Evolutionary conservation across 2,888 invertebrate genomes (phyloP).

Genomic region (Luffia ferchaultella): DNA sequence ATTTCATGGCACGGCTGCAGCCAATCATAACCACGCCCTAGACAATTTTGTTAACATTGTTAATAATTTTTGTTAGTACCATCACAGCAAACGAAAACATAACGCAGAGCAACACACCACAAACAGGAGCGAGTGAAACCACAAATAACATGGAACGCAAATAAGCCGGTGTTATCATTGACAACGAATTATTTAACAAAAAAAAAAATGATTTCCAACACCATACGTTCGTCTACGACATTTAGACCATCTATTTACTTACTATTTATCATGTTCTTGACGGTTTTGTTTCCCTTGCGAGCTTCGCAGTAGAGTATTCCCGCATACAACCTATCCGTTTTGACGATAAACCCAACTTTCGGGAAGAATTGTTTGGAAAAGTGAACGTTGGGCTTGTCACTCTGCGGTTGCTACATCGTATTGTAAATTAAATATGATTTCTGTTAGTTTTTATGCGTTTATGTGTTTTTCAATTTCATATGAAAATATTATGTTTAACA

Average conservation of each 20-base stretch:
- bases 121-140: slow-evolving; percentile 15
- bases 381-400: slow-evolving; percentile 37
- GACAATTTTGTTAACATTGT: slow-evolving; percentile 11
- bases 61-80: slow-evolving; percentile 20
- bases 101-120: slow-evolving; percentile 52
- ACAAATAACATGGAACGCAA: slow-evolving; percentile 4
- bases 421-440: slow-evolving; percentile 45
- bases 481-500: not conserved
- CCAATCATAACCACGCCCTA: not conserved
- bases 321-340: slow-evolving; percentile 27
- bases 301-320: slow-evolving; percentile 32
- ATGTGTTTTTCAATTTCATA: slow-evolving; percentile 38
- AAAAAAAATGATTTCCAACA: not conserved
- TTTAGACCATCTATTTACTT: slow-evolving; percentile 25
- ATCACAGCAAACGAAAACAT: slow-evolving; percentile 27
- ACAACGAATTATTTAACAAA: not conserved
- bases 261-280: slow-evolving; percentile 33
- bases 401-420: slow-evolving; percentile 42
- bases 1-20: not conserved
- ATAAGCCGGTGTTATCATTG: slow-evolving; percentile 4
- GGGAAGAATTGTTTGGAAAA: slow-evolving; percentile 37
- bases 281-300: slow-evolving; percentile 26
- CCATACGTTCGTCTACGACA: not conserved
- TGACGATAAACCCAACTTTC: slow-evolving; percentile 55
- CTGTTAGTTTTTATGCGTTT: slow-evolving; percentile 35